phyloP scores from a whole-genome alignment of 2,113 vertebrate genomes.

The Phrynosoma platyrhinos region DNA sequence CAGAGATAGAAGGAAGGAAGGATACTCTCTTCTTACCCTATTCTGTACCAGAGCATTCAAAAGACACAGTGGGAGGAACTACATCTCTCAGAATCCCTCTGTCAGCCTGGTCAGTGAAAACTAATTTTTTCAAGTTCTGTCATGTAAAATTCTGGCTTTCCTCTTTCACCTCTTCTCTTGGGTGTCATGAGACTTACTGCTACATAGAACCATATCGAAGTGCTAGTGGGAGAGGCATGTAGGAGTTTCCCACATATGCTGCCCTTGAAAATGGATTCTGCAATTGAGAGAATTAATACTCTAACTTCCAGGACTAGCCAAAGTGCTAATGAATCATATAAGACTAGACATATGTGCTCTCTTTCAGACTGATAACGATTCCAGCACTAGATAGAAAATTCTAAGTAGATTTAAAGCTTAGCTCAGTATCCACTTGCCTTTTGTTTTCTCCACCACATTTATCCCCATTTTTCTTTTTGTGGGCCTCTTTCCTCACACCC shows the following conservation, averaged over 20 bases:
- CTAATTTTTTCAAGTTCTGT: neutral
- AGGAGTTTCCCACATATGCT: neutral
- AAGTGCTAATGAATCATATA: neutral
- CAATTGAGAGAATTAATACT: neutral
- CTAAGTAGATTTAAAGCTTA: neutral
- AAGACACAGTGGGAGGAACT: neutral
- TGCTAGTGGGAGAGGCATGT: neutral
- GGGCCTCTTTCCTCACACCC: slow-evolving; percentile 68
- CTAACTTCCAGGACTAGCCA: neutral
- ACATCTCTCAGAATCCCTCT: neutral
- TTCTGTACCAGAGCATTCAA: neutral
- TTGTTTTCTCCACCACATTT: slow-evolving; percentile 54
- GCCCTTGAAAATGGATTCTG: neutral
- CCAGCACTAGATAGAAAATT: neutral
- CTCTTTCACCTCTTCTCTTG: neutral
- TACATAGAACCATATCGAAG: neutral
- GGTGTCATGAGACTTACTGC: neutral
- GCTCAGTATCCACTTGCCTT: slow-evolving; percentile 1
- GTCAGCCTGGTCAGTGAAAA: neutral
- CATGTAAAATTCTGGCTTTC: neutral
- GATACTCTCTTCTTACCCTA: neutral
- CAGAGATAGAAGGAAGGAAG: neutral
- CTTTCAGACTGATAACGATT: neutral
- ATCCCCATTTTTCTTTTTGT: slow-evolving; percentile 46
- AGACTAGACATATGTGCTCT: neutral